Evolutionary conservation across 1,140 invertebrate species (phyloP).

Genomic region (Lanistes nyassanus): DNA sequence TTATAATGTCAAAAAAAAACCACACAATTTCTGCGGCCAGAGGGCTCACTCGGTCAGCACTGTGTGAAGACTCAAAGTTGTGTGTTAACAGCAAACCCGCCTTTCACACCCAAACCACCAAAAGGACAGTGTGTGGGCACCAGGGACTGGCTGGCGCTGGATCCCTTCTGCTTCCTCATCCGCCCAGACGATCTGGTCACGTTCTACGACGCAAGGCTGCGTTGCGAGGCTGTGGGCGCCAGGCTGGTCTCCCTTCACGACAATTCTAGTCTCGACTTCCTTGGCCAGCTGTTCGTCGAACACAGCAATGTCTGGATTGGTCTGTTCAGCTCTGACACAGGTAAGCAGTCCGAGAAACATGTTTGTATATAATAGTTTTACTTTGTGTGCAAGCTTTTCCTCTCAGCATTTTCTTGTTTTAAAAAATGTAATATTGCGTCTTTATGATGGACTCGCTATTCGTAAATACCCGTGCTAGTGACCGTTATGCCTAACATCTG

Average conservation of each 20-base stretch:
- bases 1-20: no score
- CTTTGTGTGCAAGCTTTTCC: background rate
- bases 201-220: slow-evolving; percentile 33
- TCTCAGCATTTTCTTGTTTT: background rate
- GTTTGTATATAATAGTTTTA: background rate
- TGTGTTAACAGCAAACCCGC: slow-evolving; percentile 17
- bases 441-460: background rate
- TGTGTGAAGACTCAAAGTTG: no score
- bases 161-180: slow-evolving; percentile 34
- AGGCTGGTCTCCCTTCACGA: slow-evolving; percentile 29
- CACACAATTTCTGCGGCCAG: no score
- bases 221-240: slow-evolving; percentile 28
- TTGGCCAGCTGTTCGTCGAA: background rate
- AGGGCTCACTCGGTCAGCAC: no score
- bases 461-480: no score
- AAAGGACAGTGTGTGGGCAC: slow-evolving; percentile 32
- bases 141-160: slow-evolving; percentile 26
- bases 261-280: background rate
- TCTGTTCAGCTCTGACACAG: slow-evolving; percentile 5
- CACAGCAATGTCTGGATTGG: slow-evolving; percentile 18
- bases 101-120: slow-evolving; percentile 35
- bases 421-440: background rate
- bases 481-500: no score
- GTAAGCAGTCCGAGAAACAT: background rate
- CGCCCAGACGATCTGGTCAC: slow-evolving; percentile 6